Evolutionary conservation across 2,888 invertebrate genomes (phyloP), one percentile per base, ranked within the genome.

Genomic region (Osmoderma eremita): DNA sequence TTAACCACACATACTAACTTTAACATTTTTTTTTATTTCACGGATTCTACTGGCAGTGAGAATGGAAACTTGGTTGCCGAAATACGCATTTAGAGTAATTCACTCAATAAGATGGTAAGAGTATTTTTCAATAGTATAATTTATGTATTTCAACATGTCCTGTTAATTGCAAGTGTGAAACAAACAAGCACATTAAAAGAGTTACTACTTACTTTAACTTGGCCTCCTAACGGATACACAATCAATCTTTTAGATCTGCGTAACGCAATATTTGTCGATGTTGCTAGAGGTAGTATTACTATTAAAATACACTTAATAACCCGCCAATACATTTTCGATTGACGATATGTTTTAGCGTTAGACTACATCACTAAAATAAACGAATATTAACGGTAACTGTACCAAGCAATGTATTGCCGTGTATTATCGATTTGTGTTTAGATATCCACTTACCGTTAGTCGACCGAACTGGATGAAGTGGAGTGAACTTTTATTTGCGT

Each of bases 221-320:
- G 63, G 4, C 67, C 67, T 2, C 63, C 63, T 4, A 38, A 15
- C 6, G 67, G 67, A 54, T 67, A 67, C n/a, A 67, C 67, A 13
- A 67, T 17, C 48, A 24, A 67, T n/a, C 67, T 13, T 24, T 67
- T 67, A 17, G 54, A 6, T 49, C 67, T 63, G 17, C 30, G 24
- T 39, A 67, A 10, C 15, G n/a, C 24, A 10, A 30, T 22, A 45
- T 36, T 22, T 17, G 58, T 45, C 30, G 45, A 15, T 20, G 45
- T 24, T 38, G 18, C 18, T 15, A 30, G 6, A 1, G 58, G 42
- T n/a, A 42, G 8, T 15, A 45, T n/a, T 17, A 61, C 17, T 45
- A 61, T 0, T 12, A 45, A 30, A 48, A 61, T 45, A 45, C 12
- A 24, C n/a, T 45, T 30, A 6, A 61, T 30, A 36, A 61, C 17